Evolutionary conservation across 2,113 vertebrate species (phyloP).

Genomic region (Ceuthmochares aereus): DNA sequence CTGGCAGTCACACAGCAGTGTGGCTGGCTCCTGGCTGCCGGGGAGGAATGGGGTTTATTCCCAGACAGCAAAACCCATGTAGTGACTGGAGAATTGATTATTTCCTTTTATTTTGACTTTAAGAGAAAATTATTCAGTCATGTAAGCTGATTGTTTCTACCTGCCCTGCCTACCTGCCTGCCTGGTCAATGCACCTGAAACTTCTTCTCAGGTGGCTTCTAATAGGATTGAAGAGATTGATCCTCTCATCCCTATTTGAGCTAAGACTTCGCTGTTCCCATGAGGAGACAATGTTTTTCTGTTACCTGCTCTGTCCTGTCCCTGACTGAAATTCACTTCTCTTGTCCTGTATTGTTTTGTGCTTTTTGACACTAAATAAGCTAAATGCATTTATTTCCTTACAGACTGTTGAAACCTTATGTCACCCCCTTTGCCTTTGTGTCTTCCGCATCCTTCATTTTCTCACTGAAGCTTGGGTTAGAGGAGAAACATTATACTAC

Average conservation of each 20-base stretch:
- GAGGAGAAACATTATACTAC: neutral
- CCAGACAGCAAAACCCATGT: neutral
- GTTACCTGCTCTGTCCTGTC: neutral
- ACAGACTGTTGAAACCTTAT: neutral
- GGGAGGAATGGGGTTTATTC: neutral
- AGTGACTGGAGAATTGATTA: neutral
- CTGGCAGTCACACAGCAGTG: fast-evolving
- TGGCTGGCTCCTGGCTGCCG: neutral
- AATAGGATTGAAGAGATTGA: neutral
- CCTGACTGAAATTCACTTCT: neutral
- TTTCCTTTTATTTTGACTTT: neutral
- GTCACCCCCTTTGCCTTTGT: neutral
- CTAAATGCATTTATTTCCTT: neutral
- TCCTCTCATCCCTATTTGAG: neutral
- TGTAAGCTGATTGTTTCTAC: neutral
- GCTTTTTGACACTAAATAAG: neutral
- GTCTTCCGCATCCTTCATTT: neutral
- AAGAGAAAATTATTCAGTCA: neutral
- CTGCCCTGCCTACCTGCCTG: neutral
- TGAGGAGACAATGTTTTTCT: neutral
- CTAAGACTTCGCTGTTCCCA: fast-evolving
- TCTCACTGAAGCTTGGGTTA: neutral
- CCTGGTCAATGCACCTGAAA: neutral
- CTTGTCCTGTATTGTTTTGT: neutral
- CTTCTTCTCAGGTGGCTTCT: neutral